A percentile compares a stretch with the other conserved stretches of the same genome.
Evolutionary conservation across 2,888 invertebrate genomes (phyloP).

Genomic region (Rhagonycha fulva): DNA sequence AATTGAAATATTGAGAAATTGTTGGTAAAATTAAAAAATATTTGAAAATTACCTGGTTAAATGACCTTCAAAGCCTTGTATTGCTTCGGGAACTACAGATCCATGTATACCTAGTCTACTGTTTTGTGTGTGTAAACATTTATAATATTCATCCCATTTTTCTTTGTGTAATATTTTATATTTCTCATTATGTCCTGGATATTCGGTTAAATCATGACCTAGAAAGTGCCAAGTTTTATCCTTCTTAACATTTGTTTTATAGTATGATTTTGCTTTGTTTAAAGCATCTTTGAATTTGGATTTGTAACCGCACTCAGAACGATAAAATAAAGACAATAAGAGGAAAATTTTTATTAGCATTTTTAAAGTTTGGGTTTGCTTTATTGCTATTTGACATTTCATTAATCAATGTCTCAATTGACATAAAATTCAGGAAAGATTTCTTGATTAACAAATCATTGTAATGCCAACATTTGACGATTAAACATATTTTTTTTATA

Average conservation of each 20-base stretch:
- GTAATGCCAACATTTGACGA: not conserved
- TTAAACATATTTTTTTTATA: not conserved
- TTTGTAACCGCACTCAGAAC: slow-evolving; percentile 12
- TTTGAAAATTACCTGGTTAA: slow-evolving; percentile 48
- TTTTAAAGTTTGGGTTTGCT: not conserved
- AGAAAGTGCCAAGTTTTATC: slow-evolving; percentile 49
- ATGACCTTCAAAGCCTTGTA: slow-evolving; percentile 56
- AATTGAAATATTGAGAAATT: not conserved
- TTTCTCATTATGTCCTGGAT: slow-evolving; percentile 55
- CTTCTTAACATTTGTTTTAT: slow-evolving; percentile 47
- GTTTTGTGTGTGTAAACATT: slow-evolving; percentile 54
- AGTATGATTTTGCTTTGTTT: slow-evolving; percentile 48
- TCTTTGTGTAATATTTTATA: slow-evolving; percentile 49
- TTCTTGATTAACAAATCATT: not conserved
- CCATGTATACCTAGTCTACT: slow-evolving; percentile 48
- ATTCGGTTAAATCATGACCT: slow-evolving; percentile 52
- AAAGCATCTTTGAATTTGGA: slow-evolving; percentile 40
- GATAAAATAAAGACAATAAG: not conserved
- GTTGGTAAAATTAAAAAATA: not conserved
- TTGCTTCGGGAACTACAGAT: slow-evolving; percentile 50
- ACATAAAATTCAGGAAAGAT: not conserved
- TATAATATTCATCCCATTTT: slow-evolving; percentile 62
- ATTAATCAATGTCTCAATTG: not conserved
- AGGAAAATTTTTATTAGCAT: not conserved
- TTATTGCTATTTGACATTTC: not conserved